phyloP scores from a whole-genome alignment of 1,140 invertebrate genomes.

The Ylistrum balloti region DNA sequence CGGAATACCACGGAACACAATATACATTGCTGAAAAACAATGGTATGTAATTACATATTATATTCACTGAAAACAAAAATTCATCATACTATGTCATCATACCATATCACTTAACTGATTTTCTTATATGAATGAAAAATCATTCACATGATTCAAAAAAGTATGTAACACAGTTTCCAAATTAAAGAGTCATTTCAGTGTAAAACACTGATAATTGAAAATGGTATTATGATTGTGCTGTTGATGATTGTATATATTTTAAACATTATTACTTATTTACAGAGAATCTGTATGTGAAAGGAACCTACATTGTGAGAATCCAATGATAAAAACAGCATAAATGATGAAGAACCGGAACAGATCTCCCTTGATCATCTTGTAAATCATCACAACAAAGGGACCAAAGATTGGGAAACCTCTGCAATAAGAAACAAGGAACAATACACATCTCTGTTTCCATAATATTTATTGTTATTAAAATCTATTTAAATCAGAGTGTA shows the following conservation, averaged over 20 bases:
- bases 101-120: not conserved
- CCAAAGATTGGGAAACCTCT: conserved; percentile 99
- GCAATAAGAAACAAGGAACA: conserved; percentile 66
- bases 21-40: conserved; percentile 80
- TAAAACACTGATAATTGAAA: not conserved
- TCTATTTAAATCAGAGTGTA: no score
- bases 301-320: conserved; percentile 93
- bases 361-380: conserved; percentile 98
- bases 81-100: not conserved
- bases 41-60: not conserved
- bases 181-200: not conserved
- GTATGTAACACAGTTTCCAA: not conserved
- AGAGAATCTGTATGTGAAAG: no score
- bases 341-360: conserved; percentile 97
- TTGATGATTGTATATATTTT: not conserved
- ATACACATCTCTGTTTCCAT: no score
- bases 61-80: not conserved
- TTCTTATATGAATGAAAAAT: not conserved
- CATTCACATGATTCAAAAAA: no score
- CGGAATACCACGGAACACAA: conserved; percentile 76
- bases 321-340: conserved; percentile 98
- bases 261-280: not conserved
- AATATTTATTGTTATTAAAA: no score
- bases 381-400: conserved; percentile 99
- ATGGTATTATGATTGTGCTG: not conserved